These are phyloP conservation scores for Onychomys torridus DNA, from an alignment of 2,797 vertebrate genomes.

Conservation along the genomic window DNA sequence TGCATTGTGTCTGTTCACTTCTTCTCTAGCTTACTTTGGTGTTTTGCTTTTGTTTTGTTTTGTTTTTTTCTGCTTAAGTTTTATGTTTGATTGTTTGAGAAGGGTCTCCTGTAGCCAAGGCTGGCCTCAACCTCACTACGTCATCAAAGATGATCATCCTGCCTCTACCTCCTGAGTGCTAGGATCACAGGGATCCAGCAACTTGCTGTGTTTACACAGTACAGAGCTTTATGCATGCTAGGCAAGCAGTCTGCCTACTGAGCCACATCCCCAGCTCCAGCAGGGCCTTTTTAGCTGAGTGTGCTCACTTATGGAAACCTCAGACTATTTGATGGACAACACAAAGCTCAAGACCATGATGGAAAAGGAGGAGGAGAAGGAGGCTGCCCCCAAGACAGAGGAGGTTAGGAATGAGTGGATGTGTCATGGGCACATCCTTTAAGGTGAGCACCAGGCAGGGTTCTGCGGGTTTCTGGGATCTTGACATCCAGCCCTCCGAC, in stretches of 20 bases:
- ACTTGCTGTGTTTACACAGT: not conserved
- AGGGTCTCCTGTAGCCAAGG: not conserved
- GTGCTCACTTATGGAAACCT: no score
- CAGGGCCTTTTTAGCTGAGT: not conserved
- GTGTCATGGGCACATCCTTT: not conserved
- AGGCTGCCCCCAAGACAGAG: not conserved
- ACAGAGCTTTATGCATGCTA: not conserved
- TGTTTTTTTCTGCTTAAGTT: no score
- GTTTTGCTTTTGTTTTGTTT: not conserved
- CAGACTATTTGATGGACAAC: not conserved
- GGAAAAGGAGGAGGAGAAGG: no score
- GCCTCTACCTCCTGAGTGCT: not conserved
- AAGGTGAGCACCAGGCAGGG: fast-evolving
- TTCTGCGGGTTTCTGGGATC: not conserved
- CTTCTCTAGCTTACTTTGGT: not conserved
- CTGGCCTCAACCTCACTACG: not conserved
- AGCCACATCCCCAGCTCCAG: no score
- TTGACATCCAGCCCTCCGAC: not conserved
- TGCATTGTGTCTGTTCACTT: not conserved
- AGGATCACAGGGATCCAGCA: not conserved
- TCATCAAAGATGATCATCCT: not conserved
- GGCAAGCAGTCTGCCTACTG: not conserved
- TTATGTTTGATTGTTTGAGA: not conserved
- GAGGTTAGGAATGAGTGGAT: not conserved
- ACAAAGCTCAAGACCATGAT: not conserved